Evolutionary conservation across 2,888 invertebrate species (phyloP).

Genomic region (Nephrotoma appendiculata): DNA sequence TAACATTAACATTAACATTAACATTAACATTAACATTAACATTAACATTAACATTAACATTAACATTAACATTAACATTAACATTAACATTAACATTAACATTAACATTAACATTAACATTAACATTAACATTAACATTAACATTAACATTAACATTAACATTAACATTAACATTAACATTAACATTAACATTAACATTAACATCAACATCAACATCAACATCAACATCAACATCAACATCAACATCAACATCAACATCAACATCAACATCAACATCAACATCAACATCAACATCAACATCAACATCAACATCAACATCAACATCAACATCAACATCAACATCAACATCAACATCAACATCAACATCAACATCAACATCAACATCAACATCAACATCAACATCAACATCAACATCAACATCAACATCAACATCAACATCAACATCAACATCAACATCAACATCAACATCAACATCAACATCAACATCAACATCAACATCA

Average conservation of each 20-base stretch:
- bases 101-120: no score
- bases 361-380: constrained; percentile 7
- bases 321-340: constrained; percentile 7
- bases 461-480: constrained; percentile 7
- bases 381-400: constrained; percentile 6
- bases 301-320: constrained; percentile 7
- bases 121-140: no score
- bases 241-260: constrained; percentile 7
- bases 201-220: no score
- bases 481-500: constrained; percentile 7
- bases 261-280: constrained; percentile 7
- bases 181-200: no score
- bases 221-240: constrained; percentile 7
- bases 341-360: constrained; percentile 7
- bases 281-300: constrained; percentile 7
- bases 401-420: constrained; percentile 7
- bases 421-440: constrained; percentile 7
- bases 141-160: no score
- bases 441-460: constrained; percentile 7
- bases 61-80: no score
- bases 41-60: no score
- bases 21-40: no score
- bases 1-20: no score
- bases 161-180: no score
- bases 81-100: no score